Conservation (phyloP, 2,113 vertebrate species). For the Chloropsis cyanopogon region DNA sequence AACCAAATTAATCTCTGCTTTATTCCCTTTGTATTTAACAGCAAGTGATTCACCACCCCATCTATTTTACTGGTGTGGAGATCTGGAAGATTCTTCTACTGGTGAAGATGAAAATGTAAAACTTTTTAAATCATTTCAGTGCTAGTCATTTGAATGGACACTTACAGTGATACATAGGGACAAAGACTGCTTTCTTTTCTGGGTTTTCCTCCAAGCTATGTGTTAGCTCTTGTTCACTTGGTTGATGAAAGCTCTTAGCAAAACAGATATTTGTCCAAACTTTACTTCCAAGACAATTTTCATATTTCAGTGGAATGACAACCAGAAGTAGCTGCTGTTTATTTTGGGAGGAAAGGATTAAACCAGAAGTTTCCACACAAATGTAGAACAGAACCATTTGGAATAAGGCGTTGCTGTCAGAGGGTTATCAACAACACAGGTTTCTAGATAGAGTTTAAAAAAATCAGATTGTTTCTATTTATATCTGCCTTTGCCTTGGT, state of each 20-base stretch:
- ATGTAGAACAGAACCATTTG: background rate
- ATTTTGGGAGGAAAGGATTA: background rate
- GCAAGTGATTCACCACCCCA: background rate
- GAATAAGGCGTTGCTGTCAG: background rate
- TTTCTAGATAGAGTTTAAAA: background rate
- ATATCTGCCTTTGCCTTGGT: conserved; percentile 49
- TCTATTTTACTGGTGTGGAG: background rate
- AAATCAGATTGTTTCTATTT: conserved; percentile 13
- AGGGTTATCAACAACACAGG: background rate
- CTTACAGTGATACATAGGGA: background rate
- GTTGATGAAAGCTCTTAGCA: background rate
- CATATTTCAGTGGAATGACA: background rate
- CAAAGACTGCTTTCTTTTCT: background rate
- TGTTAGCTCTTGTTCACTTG: background rate
- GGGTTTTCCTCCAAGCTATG: background rate
- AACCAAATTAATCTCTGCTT: background rate
- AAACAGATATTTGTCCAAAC: background rate
- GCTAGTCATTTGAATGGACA: background rate
- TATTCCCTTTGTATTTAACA: background rate
- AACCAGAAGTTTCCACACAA: background rate
- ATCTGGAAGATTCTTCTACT: conserved; percentile 1
- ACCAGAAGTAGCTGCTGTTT: conserved; percentile 12
- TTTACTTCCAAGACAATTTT: background rate
- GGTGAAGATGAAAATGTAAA: background rate
- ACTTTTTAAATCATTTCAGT: background rate